A percentile compares a stretch with the other conserved stretches of the same genome.
Conservation (phyloP, 2,113 vertebrate species). For the Mirounga angustirostris region DNA sequence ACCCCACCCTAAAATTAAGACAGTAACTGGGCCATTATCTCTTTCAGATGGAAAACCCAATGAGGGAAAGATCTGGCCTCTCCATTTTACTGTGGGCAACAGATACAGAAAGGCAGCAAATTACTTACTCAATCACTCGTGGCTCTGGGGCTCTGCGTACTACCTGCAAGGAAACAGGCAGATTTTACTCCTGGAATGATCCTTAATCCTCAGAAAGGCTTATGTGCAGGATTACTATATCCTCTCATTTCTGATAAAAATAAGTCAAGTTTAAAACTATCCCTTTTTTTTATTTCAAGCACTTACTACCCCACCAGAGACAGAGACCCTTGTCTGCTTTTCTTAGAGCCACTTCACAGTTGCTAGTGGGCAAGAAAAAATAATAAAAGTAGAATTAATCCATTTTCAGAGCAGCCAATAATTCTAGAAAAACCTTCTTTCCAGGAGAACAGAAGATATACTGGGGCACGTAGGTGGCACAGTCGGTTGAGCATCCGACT, state of each 20-base stretch:
- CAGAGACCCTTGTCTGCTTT: not conserved
- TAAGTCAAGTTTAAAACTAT: not conserved
- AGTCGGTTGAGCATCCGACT: not conserved
- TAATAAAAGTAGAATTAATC: not conserved
- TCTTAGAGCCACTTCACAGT: not conserved
- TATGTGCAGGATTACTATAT: not conserved
- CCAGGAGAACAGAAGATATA: not conserved
- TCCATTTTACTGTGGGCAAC: not conserved
- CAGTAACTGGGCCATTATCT: not conserved
- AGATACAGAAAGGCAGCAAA: not conserved
- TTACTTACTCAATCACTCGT: conserved; percentile 94
- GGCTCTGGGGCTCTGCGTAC: conserved; percentile 90
- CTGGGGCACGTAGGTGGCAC: not conserved
- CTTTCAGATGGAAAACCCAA: not conserved
- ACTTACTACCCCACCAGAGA: not conserved
- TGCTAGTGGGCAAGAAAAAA: not conserved
- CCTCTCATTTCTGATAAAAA: conserved; percentile 36
- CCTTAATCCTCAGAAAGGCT: not conserved
- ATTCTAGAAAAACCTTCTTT: conserved; percentile 26
- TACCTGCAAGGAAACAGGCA: conserved; percentile 85
- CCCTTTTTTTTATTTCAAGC: conserved; percentile 16
- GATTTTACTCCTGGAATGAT: not conserved
- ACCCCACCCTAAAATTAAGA: not conserved
- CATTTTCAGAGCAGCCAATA: conserved; percentile 15
- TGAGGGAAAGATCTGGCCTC: not conserved